Percentiles rank a stretch among this genome's conserved stretches.
These are phyloP conservation scores for Pseudomyrmex pallidus DNA, from an alignment of 1,140 invertebrate species.

Conservation along the genomic window DNA sequence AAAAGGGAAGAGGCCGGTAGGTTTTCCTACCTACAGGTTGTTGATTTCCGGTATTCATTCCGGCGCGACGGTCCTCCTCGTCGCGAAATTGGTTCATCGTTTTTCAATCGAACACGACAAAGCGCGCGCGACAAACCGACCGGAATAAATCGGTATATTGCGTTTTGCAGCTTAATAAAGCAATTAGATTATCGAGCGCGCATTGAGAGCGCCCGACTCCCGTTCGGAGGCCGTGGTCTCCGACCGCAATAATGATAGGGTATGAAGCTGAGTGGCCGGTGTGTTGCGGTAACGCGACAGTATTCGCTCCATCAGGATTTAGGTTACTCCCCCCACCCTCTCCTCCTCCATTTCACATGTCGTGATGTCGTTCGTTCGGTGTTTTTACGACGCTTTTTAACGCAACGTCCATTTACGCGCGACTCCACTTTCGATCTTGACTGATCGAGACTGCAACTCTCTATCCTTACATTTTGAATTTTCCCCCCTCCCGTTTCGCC, in stretches of 20 bases:
- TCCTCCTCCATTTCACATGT: background rate
- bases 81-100: constrained; percentile 76
- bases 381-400: background rate
- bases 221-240: background rate
- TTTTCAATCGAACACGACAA: constrained; percentile 72
- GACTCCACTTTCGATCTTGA: background rate
- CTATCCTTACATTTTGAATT: background rate
- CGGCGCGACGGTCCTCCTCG: constrained; percentile 17
- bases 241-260: constrained; percentile 52
- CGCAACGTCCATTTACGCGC: background rate
- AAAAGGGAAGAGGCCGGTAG: constrained; percentile 1
- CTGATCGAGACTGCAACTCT: background rate
- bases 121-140: constrained; percentile 74
- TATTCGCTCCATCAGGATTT: constrained; percentile 30
- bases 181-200: constrained; percentile 65
- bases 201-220: background rate
- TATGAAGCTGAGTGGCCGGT: constrained; percentile 24
- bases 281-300: constrained; percentile 39
- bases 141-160: constrained; percentile 70
- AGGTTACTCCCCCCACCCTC: background rate
- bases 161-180: constrained; percentile 73
- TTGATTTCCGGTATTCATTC: constrained; percentile 69
- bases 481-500: constrained; percentile 1
- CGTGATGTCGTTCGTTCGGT: background rate
- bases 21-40: constrained; percentile 78